A percentile compares a stretch with the other conserved stretches of the same genome.
Conservation (phyloP, 2,113 vertebrate species). For the Chloebia gouldiae region DNA sequence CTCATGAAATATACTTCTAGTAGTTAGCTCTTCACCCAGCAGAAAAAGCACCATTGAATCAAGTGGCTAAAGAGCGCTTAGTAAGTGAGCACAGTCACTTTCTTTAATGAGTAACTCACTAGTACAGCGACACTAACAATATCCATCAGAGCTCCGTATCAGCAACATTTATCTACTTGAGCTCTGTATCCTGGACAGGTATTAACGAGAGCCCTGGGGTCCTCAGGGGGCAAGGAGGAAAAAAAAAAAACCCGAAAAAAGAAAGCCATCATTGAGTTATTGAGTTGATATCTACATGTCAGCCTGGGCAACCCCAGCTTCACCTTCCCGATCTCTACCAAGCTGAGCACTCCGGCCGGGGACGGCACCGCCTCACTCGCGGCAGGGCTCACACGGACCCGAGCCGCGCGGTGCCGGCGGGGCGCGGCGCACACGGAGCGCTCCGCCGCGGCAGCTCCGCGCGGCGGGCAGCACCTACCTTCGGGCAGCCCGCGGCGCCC, state of each 20-base stretch:
- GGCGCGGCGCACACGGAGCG: too few relatives aligned
- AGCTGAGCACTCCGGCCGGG: neutral
- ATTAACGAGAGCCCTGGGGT: neutral
- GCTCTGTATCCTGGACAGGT: neutral
- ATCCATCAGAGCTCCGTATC: neutral
- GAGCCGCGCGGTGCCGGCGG: fast-evolving
- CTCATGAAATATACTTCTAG: neutral
- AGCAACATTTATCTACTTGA: neutral
- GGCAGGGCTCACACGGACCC: fast-evolving
- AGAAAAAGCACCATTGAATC: neutral
- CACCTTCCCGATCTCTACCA: fast-evolving
- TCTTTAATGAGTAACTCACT: neutral
- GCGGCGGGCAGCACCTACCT: neutral
- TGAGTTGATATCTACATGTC: fast-evolving
- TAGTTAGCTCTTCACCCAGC: neutral
- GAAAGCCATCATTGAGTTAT: fast-evolving
- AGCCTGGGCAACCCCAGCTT: neutral
- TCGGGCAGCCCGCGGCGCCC: neutral
- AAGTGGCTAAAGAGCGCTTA: neutral
- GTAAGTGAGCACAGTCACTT: neutral
- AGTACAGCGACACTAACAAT: neutral
- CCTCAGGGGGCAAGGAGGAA: neutral
- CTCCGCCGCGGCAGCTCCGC: too few relatives aligned
- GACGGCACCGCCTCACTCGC: fast-evolving
- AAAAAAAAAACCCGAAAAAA: fast-evolving